These are phyloP conservation scores for Salvelinus sp. DNA, from an alignment of 2,113 vertebrate species.

Conservation along the genomic window DNA sequence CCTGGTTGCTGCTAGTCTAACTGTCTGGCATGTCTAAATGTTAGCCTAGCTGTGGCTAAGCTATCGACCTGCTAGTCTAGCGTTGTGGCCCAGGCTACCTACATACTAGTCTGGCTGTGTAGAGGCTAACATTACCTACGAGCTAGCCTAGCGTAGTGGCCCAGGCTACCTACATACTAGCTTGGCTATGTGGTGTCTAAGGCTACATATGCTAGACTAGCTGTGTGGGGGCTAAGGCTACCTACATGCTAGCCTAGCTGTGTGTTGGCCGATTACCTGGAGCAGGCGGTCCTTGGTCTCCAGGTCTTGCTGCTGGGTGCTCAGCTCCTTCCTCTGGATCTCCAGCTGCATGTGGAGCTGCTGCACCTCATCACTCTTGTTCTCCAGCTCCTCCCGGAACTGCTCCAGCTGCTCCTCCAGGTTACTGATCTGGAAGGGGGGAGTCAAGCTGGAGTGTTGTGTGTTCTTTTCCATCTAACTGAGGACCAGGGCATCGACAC, in stretches of 20 bases:
- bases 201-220: neutral
- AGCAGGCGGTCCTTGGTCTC: constrained; percentile 84
- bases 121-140: too few relatives aligned
- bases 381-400: constrained; percentile 96
- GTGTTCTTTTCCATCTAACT: too few relatives aligned
- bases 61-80: too few relatives aligned
- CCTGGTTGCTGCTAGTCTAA: too few relatives aligned
- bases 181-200: too few relatives aligned
- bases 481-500: too few relatives aligned
- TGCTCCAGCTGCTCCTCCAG: constrained; percentile 97
- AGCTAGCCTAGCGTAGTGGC: too few relatives aligned
- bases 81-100: too few relatives aligned
- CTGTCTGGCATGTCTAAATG: too few relatives aligned
- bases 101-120: too few relatives aligned
- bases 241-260: neutral
- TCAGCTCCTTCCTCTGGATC: constrained; percentile 92
- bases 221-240: neutral
- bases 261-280: constrained; percentile 72
- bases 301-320: constrained; percentile 84
- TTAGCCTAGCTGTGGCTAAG: too few relatives aligned
- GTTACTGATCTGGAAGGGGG: constrained; percentile 81
- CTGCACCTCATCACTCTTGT: constrained; percentile 96
- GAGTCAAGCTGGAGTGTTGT: neutral
- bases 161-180: too few relatives aligned
- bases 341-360: constrained; percentile 97